Evolutionary conservation across 2,888 invertebrate species (phyloP), one percentile per base, ranked within the genome.

Genomic region (Melanostoma mellinum): DNA sequence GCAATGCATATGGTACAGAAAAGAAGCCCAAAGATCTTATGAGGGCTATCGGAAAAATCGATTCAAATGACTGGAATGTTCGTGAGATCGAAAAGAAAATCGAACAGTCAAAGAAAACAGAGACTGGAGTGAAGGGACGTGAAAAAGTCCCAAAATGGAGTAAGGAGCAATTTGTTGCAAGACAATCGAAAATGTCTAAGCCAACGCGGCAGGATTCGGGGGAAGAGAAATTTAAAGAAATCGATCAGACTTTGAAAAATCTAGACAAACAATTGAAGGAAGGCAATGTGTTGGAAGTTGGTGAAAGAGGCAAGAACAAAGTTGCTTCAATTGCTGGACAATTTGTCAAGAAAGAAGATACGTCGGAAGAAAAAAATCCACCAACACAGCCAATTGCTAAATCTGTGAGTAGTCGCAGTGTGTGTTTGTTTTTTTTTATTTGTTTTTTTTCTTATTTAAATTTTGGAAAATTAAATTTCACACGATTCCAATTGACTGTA

Each of bases 131-230:
- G 3, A 90, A 92, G 87, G 91, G 92, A 6, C 93, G 93, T 56
- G 96, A 96, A 88, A 95, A 95, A 89, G 97, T 97, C 67, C 97
- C 97, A 6, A 97, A 97, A 90, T 97, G 97, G 97, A 97, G 96
- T 90, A 93, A 95, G 86, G 96, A 97, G 89, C 96, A 97, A 86
- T 91, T 91, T 82, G 92, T 94, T 88, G 95, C 95, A 30, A 92
- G 94, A 55, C 94, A 94, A 90, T 93, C 93, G 85, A 94, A 94
- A 92, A 94, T 96, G 93, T 93, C 94, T 76, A 94, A 93, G 87
- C 94, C 94, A 67, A 93, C 93, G 85, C 92, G 93, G 52, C 94
- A 93, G 87, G 93, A 94, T 85, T 91, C 92, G 69, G 88, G 88
- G 4, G 92, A 90, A 88, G 93, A 92, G 87, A 95, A 95, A 92